Evolutionary conservation across 2,797 vertebrate genomes (phyloP).

Genomic region (Scomberomorus guttatus): DNA sequence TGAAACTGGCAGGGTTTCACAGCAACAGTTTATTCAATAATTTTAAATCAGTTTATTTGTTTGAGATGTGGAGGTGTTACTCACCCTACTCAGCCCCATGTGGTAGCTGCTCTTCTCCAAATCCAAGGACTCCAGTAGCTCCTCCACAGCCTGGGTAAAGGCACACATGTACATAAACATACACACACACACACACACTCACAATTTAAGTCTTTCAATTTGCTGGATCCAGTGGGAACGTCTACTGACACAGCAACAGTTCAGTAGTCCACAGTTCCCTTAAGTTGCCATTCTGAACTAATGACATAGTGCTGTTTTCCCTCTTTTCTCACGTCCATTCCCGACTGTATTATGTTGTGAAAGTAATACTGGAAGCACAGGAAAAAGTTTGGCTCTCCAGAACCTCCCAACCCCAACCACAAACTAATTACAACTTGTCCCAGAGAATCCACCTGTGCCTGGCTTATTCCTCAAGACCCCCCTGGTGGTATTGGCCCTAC

Average conservation of each 20-base stretch:
- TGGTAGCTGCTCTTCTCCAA: constrained; percentile 97
- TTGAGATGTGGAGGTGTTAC: constrained; percentile 60
- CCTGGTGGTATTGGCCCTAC: constrained; percentile 33
- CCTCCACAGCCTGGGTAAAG: constrained; percentile 92
- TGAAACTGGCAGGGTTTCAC: constrained; percentile 43
- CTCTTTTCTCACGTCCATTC: constrained; percentile 45
- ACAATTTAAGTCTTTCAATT: constrained; percentile 50
- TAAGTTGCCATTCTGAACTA: constrained; percentile 53
- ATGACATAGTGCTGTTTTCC: constrained; percentile 36
- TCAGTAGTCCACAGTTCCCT: constrained; percentile 53
- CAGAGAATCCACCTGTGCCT: constrained; percentile 60
- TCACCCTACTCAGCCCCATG: constrained; percentile 97
- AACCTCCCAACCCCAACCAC: constrained; percentile 28
- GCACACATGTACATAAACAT: constrained; percentile 52
- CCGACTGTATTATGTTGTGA: constrained; percentile 45
- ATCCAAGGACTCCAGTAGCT: constrained; percentile 96
- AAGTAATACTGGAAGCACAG: constrained; percentile 29
- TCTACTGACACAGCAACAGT: constrained; percentile 50
- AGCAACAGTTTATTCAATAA: constrained; percentile 44
- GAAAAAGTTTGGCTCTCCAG: constrained; percentile 41
- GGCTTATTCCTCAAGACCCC: constrained; percentile 58
- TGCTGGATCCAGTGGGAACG: constrained; percentile 55
- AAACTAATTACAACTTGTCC: constrained; percentile 52
- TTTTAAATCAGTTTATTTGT: constrained; percentile 55
- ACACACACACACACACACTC: constrained; percentile 49